Evolutionary conservation across 2,888 invertebrate species (phyloP).

Genomic region (Camptogramma bilineatum): DNA sequence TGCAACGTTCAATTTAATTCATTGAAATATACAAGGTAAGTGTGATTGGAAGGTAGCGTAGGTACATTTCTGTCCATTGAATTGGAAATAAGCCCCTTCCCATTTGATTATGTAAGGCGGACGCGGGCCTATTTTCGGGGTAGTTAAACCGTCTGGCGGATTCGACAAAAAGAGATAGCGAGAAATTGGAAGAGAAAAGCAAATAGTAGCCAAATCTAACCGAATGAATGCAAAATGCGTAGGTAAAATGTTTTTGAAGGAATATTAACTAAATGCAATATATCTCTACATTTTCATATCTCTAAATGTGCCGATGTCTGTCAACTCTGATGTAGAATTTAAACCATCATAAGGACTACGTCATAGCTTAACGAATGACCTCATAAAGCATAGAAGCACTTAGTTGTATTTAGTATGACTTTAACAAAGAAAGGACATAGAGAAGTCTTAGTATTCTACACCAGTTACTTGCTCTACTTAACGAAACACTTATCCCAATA

Average conservation of each 20-base stretch:
- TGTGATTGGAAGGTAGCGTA: slow-evolving; percentile 16
- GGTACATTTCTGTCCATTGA: slow-evolving; percentile 4
- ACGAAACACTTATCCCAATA: slow-evolving; percentile 1
- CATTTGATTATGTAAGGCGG: slow-evolving; percentile 12
- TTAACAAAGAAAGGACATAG: too few relatives aligned
- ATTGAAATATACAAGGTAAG: slow-evolving; percentile 11
- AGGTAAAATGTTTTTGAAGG: too few relatives aligned
- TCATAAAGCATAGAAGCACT: too few relatives aligned
- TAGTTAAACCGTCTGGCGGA: slow-evolving; percentile 13
- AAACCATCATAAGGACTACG: too few relatives aligned
- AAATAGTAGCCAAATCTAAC: background rate
- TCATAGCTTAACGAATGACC: too few relatives aligned
- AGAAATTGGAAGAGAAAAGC: background rate
- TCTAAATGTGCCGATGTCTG: too few relatives aligned
- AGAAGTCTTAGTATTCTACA: too few relatives aligned
- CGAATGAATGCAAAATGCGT: too few relatives aligned
- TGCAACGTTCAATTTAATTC: background rate
- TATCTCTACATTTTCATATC: too few relatives aligned
- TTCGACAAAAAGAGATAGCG: background rate
- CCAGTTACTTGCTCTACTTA: background rate
- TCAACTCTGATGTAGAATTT: too few relatives aligned
- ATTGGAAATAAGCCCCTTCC: slow-evolving; percentile 4
- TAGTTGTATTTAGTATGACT: too few relatives aligned
- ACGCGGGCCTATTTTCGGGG: slow-evolving; percentile 8
- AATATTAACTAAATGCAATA: too few relatives aligned